phyloP scores from a whole-genome alignment of 1,140 invertebrate species.

The Ostrea denselamellosa region DNA sequence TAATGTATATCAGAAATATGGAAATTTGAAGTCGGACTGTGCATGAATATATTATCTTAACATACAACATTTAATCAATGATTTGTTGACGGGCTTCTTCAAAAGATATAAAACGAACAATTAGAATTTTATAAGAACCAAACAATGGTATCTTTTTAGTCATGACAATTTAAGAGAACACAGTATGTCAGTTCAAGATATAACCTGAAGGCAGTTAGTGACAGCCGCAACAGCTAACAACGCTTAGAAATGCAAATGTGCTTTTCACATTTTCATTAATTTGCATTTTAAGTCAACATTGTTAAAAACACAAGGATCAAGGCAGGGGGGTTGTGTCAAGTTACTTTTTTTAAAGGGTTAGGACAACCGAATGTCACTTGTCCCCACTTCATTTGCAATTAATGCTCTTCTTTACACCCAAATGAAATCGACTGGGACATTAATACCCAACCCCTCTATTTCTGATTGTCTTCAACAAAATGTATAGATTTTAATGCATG shows the following conservation, averaged over 20 bases:
- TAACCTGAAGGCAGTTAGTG: not conserved
- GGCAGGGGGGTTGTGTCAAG: not conserved
- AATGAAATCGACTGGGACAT: too few species aligned
- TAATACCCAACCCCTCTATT: too few species aligned
- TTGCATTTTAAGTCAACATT: not conserved
- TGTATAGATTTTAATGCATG: too few species aligned
- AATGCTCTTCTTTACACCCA: too few species aligned
- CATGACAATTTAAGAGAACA: not conserved
- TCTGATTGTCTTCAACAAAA: too few species aligned
- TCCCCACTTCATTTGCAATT: too few species aligned
- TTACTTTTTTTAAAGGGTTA: not conserved
- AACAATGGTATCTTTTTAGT: not conserved
- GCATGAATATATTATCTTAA: not conserved
- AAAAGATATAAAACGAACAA: not conserved
- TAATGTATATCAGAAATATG: too few species aligned
- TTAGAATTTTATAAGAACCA: not conserved
- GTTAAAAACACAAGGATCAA: not conserved
- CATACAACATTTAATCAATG: not conserved
- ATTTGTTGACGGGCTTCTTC: not conserved
- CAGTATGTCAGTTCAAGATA: not conserved
- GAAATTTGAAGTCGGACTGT: not conserved
- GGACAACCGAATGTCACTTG: too few species aligned
- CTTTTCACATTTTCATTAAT: not conserved
- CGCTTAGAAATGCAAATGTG: constrained; percentile 25
- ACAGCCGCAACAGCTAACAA: not conserved